These are phyloP conservation scores for Masnerella sp. DNA, from an alignment of 2,888 invertebrate genomes.

Conservation along the genomic window DNA sequence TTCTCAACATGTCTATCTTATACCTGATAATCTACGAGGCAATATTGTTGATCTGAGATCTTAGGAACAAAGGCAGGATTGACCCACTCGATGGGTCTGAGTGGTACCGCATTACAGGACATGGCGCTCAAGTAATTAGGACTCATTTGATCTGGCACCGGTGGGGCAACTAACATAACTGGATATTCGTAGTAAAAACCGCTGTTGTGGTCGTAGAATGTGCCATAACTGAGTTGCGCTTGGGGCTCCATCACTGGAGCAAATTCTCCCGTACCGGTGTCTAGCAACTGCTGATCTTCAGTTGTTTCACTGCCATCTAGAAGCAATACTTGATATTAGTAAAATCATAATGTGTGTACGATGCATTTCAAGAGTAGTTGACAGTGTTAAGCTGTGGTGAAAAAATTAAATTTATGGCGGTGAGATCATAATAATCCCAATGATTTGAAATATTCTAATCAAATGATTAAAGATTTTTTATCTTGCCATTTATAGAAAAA, in stretches of 20 bases:
- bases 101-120: slow-evolving; percentile 77
- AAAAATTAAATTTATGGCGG: too few species aligned
- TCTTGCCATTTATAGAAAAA: too few species aligned
- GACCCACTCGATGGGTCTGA: slow-evolving; percentile 79
- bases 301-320: slow-evolving; percentile 76
- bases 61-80: slow-evolving; percentile 76
- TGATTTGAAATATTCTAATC: too few species aligned
- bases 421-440: too few species aligned
- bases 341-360: too few species aligned
- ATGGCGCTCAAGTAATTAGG: slow-evolving; percentile 75
- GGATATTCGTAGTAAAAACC: slow-evolving; percentile 76
- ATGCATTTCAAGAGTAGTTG: too few species aligned
- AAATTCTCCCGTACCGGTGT: slow-evolving; percentile 67
- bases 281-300: slow-evolving; percentile 74
- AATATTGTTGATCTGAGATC: slow-evolving; percentile 70
- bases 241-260: slow-evolving; percentile 65
- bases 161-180: slow-evolving; percentile 76
- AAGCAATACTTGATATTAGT: neutral
- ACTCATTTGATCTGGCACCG: slow-evolving; percentile 70
- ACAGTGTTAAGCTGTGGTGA: too few species aligned
- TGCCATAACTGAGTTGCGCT: slow-evolving; percentile 70
- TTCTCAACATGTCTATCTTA: too few species aligned
- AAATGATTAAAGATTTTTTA: too few species aligned
- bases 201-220: slow-evolving; percentile 73
- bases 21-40: slow-evolving; percentile 74